A percentile compares a stretch with the other conserved stretches of the same genome.
phyloP scores from a whole-genome alignment of 2,888 invertebrate species.

The Pammene fasciana region DNA sequence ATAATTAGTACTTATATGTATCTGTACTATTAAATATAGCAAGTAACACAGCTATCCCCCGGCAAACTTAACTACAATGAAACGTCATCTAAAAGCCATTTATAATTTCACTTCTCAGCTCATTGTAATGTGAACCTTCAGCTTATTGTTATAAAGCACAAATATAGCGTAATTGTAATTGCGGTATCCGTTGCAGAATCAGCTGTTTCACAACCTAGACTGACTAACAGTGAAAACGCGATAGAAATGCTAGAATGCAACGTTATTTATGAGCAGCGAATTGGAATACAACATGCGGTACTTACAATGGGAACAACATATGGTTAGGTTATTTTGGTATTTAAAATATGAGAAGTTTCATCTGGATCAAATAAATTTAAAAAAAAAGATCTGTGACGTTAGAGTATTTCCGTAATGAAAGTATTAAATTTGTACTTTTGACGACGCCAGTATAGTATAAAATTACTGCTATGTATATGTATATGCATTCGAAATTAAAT shows the following conservation, averaged over 20 bases:
- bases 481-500: too few species aligned
- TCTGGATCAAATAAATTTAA: too few species aligned
- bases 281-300: background rate
- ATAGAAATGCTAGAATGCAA: background rate
- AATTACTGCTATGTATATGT: too few species aligned
- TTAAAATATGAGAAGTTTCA: too few species aligned
- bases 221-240: constrained; percentile 28
- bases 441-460: too few species aligned
- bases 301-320: background rate
- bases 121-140: background rate
- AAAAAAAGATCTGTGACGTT: too few species aligned
- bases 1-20: too few species aligned
- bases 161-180: background rate
- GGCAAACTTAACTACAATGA: background rate
- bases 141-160: background rate
- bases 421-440: too few species aligned
- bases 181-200: constrained; percentile 10
- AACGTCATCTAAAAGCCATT: constrained; percentile 8
- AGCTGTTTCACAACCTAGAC: constrained; percentile 25
- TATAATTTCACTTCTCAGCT: constrained; percentile 16
- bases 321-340: too few species aligned
- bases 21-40: too few species aligned
- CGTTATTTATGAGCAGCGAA: constrained; percentile 3
- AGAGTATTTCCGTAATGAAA: too few species aligned
- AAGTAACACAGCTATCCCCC: too few species aligned